phyloP scores from a whole-genome alignment of 2,797 vertebrate genomes.

The Protosalanx chinensis region DNA sequence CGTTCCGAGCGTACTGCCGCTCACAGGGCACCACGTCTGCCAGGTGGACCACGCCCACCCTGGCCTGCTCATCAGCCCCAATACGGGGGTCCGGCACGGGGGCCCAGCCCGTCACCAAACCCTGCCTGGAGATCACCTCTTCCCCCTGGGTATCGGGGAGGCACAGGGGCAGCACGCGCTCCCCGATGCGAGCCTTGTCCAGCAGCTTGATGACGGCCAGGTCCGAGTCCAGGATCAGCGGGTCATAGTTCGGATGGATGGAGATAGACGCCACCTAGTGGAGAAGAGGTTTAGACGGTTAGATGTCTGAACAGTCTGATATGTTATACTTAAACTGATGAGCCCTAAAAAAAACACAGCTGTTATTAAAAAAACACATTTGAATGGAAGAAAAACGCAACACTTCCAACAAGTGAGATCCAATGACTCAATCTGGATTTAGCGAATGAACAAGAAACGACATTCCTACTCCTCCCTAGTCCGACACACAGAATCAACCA shows the following conservation, averaged over 20 bases:
- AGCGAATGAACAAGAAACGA: too few species aligned
- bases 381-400: too few species aligned
- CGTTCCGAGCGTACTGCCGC: conserved; percentile 87
- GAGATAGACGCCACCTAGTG: conserved; percentile 84
- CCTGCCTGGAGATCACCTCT: conserved; percentile 50
- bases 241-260: conserved; percentile 91
- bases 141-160: conserved; percentile 73
- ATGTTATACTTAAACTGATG: too few species aligned
- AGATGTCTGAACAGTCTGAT: too few species aligned
- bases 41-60: conserved; percentile 80
- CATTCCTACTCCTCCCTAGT: too few species aligned
- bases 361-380: too few species aligned
- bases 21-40: conserved; percentile 89
- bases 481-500: too few species aligned
- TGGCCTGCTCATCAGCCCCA: conserved; percentile 78
- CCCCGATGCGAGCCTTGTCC: conserved; percentile 91
- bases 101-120: conserved; percentile 89
- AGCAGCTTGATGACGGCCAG: conserved; percentile 88
- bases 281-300: not conserved
- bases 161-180: conserved; percentile 87
- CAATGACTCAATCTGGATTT: too few species aligned
- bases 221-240: conserved; percentile 90
- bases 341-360: too few species aligned
- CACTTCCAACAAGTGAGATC: too few species aligned
- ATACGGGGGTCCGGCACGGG: conserved; percentile 70